Evolutionary conservation across 2,888 invertebrate genomes (phyloP), one percentile per base, ranked within the genome.

Genomic region (Acanthopleura granulata): DNA sequence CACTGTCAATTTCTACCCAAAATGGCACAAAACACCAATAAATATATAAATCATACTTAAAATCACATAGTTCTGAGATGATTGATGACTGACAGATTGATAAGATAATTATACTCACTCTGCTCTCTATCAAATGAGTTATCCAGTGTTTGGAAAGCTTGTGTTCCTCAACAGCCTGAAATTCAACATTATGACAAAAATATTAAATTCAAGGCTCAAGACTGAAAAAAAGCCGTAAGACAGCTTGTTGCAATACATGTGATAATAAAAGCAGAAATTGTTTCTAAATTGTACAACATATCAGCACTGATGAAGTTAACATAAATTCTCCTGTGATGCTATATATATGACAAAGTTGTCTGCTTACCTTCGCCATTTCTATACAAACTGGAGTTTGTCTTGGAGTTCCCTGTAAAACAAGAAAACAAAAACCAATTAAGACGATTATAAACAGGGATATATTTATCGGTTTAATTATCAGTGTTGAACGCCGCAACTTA

Each of bases 311-410:
- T n/a, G n/a, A n/a, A n/a, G n/a, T n/a, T n/a, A n/a, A n/a, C n/a
- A n/a, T n/a, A n/a, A n/a, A n/a, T n/a, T n/a, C n/a, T n/a, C n/a
- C n/a, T n/a, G n/a, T n/a, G 40, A 40, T 40, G 40, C 9, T 40
- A 40, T 9, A 40, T 9, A 40, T 9, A 40, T 40, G 40, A 6
- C 40, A 40, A 40, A 40, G 40, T 6, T 40, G 12, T 57, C 25
- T 27, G 75, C 75, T 77, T 78, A 83, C 83, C 75, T 75, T 77
- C 22, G 92, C 92, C 51, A 97, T 89, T 91, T 96, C 95, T 78
- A 94, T 91, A n/a, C 95, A 93, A 49, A 97, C 94, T 14, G 97
- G 97, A 91, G 95, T 95, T 80, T 94, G 93, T 9, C 95, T 94
- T 22, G 95, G 92, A 81, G 92, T 92, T n/a, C 91, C 91, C 76